Conservation (phyloP, 2,797 vertebrate species). For the Sebastes trivittatus region DNA sequence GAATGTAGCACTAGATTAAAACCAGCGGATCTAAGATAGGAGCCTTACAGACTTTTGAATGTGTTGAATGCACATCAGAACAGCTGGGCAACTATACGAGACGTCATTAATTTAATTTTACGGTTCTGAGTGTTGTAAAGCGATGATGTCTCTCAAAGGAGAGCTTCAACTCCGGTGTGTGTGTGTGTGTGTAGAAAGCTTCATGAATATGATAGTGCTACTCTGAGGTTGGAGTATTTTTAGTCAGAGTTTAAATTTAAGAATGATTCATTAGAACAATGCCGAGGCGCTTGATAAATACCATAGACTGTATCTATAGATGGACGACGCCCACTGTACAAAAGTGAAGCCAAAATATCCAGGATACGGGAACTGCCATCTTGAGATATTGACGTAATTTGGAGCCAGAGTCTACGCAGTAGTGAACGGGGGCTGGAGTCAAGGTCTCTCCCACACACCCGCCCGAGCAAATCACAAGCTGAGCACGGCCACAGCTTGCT, state of each 20-base stretch:
- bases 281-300: neutral
- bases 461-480: no score
- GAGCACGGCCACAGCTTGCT: no score
- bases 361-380: no score
- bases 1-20: neutral
- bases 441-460: no score
- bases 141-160: neutral
- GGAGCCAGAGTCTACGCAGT: no score
- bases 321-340: no score
- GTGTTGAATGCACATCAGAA: neutral
- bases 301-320: no score
- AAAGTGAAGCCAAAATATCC: no score
- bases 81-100: neutral
- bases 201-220: slow-evolving; percentile 10
- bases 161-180: neutral
- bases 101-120: neutral
- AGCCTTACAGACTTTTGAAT: neutral
- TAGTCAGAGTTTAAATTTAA: slow-evolving; percentile 3
- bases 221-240: slow-evolving; percentile 15
- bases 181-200: neutral
- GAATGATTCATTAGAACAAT: slow-evolving; percentile 3
- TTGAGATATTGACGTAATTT: no score
- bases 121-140: neutral
- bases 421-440: no score
- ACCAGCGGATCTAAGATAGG: neutral